Evolutionary conservation across 2,888 invertebrate species (phyloP), one percentile per base, ranked within the genome.

Genomic region (Cerceris rybyensis): DNA sequence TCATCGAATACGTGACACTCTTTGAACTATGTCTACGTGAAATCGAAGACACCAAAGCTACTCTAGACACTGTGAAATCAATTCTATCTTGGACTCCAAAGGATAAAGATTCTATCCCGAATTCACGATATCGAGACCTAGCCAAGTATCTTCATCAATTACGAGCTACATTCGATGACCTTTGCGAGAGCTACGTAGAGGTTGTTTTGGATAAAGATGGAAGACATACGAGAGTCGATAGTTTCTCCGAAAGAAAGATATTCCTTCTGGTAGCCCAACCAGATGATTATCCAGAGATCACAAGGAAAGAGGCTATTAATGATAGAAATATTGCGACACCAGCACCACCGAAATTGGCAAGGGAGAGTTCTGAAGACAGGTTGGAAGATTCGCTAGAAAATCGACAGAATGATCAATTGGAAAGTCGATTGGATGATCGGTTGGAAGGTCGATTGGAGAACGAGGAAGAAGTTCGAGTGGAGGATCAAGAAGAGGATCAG

Each of bases 21-120:
- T 96, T 98, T 49, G 98, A 98, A 90, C 94, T 98, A 78, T 97
- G 97, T 90, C 94, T 97, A 54, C 95, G 95, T 84, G 96, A 96
- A 43, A 95, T 96, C 61, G 86, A 86, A 0, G 88, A 85, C 9
- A 88, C 87, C 4, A 77, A 80, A 1, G 89, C 89, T 0, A 90
- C 91, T 8, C 67, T 90, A 8, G 91, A 93, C 2, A 83, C 85
- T 5, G 87, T 92, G 0, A 90, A 89, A 28, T 80, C 39, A 14
- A 83, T 90, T 4, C 60, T 90, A 6, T 78, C 57, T 39, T 69
- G 78, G 0, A 78, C 74, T 1, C 43, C 61, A 0, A 79, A 70
- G 5, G 81, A 76, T 54, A 72, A 70, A 6, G 73, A 75, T 0
- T 69, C 55, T 0, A 63, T 74, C 17, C 81, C 85, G n/a, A 75